Conservation (phyloP, 53 echinoderm and acorn worm genomes). For the Hippasteria phrygiana region DNA sequence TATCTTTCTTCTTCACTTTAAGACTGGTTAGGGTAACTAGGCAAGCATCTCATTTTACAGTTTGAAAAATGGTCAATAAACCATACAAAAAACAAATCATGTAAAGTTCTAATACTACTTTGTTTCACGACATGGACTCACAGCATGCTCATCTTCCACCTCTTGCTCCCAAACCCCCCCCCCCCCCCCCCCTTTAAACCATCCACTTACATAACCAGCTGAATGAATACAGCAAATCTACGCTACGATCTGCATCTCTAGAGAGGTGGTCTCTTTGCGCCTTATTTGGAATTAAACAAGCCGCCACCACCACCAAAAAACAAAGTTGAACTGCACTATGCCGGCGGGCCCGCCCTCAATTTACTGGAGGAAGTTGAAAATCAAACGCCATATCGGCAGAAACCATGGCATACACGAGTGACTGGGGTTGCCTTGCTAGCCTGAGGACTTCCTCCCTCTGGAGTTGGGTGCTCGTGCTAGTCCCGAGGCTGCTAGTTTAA, state of each 20-base stretch:
- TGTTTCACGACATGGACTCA: no score
- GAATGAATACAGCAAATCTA: slow-evolving; percentile 16
- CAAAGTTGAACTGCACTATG: slow-evolving; percentile 54
- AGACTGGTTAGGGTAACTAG: no score
- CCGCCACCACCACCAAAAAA: neutral
- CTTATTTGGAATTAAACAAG: slow-evolving; percentile 21
- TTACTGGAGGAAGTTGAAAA: slow-evolving; percentile 56
- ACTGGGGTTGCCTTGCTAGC: slow-evolving; percentile 22
- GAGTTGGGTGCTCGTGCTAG: slow-evolving; percentile 4
- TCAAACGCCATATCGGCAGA: slow-evolving; percentile 52
- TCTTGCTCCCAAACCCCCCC: neutral
- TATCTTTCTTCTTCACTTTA: no score
- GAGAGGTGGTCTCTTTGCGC: neutral
- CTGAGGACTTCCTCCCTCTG: slow-evolving; percentile 27
- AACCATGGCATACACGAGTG: slow-evolving; percentile 13
- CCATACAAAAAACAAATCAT: no score
- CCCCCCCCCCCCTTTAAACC: neutral
- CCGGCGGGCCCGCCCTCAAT: slow-evolving; percentile 53
- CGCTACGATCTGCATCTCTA: neutral
- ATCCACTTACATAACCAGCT: slow-evolving; percentile 15
- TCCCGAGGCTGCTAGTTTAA: neutral
- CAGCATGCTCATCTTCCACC: neutral
- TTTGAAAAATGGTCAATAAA: no score
- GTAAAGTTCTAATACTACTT: no score
- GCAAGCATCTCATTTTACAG: no score